Evolutionary conservation across 2,113 vertebrate species (phyloP), one percentile per base, ranked within the genome.

Genomic region (Corapipo altera): DNA sequence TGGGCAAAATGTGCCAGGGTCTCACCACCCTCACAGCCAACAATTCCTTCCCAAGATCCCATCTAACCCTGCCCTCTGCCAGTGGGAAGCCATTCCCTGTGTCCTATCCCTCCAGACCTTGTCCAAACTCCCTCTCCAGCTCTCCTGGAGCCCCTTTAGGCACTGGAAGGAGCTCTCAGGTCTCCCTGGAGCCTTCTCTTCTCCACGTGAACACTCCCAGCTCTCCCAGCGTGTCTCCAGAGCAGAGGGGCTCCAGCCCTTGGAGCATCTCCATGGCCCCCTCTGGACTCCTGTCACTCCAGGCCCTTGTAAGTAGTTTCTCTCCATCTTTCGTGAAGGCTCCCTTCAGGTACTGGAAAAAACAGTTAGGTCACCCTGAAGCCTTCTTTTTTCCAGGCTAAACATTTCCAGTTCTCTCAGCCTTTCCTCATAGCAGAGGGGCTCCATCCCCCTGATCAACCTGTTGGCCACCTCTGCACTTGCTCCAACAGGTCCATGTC

Each of bases 121-220:
- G 8, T 28, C 43, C 49, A 57, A 16, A 57, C 41, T 49, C 8
- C 70, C 7, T 5, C 21, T 57, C 26, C 27, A 37, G 32, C 12
- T 30, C 74, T 20, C 52, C 5, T 49, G 15, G 32, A 41, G 24
- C 62, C 15, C 48, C 33, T 70, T 62, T 10, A 70, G 5, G 3
- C 7, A 48, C 1, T 0, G 41, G 2, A 28, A 75, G 11, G 19
- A 12, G 12, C 12, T 43, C 12, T 41, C 9, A 30, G 11, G 6
- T 76, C 26, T 41, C 12, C 14, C 21, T 21, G 24, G 32, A 48
- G 14, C 24, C 14, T 70, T 27, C 7, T 27, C 41, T 62, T 70
- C 41, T 70, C 32, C 72, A 49, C 35, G 12, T 33, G 15, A 64
- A 28, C 41, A 57, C 33, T 12, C 49, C 35, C 21, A 43, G 8